Conservation (phyloP, 2,888 invertebrate genomes). For the Resseliella maxima region DNA sequence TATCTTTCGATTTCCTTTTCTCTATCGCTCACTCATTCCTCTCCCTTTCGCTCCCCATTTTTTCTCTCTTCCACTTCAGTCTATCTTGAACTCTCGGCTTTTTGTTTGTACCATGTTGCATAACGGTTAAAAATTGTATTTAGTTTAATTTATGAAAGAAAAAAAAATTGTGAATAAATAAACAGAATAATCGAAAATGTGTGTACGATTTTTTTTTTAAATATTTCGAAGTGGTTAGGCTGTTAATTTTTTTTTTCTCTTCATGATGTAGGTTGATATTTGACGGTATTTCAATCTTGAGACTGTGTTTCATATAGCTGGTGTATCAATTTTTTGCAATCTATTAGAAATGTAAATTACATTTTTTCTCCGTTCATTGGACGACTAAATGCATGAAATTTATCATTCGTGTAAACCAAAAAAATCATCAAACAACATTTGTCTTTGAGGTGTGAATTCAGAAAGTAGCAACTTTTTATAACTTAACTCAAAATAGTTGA, state of each 20-base stretch:
- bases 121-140: slow-evolving; percentile 31
- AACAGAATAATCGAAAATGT: slow-evolving; percentile 54
- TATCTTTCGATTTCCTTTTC: too few species aligned
- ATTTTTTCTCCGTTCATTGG: background rate
- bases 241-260: slow-evolving; percentile 5
- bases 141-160: slow-evolving; percentile 30
- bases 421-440: slow-evolving; percentile 17
- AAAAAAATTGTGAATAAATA: slow-evolving; percentile 33
- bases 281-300: background rate
- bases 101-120: background rate
- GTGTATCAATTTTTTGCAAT: slow-evolving; percentile 47
- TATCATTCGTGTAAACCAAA: background rate
- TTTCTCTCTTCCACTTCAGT: background rate
- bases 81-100: too few species aligned
- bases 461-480: background rate
- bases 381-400: background rate
- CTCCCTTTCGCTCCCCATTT: too few species aligned
- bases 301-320: background rate
- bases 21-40: too few species aligned
- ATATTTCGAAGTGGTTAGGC: background rate
- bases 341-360: slow-evolving; percentile 53
- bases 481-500: background rate
- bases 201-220: background rate
- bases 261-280: slow-evolving; percentile 47
- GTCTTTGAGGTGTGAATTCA: slow-evolving; percentile 46